A percentile compares a stretch with the other conserved stretches of the same genome.
Conservation (phyloP, 2,797 vertebrate species). For the Ciconia nigra region DNA sequence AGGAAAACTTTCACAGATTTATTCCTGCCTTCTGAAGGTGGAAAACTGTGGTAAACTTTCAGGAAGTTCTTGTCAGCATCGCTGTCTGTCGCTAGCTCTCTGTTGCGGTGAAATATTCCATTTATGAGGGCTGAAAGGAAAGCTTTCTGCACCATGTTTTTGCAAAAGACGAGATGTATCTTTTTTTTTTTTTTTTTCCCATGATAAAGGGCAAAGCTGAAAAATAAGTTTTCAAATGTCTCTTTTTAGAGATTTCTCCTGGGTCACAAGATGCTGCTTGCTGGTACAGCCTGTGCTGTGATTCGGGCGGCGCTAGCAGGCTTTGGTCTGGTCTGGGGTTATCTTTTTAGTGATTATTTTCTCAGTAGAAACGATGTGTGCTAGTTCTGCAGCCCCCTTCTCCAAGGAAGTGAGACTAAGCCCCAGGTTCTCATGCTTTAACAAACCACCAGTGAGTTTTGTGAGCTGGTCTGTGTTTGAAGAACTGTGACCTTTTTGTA, state of each 20-base stretch:
- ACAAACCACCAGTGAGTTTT: not conserved
- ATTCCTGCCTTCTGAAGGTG: not conserved
- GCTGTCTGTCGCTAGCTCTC: rapidly evolving
- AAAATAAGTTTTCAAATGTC: not conserved
- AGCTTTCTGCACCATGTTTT: not conserved
- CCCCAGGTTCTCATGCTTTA: not conserved
- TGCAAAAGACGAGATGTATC: not conserved
- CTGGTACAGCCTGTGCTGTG: not conserved
- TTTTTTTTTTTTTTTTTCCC: too few relatives aligned
- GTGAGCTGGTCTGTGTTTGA: not conserved
- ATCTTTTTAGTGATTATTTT: not conserved
- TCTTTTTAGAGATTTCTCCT: not conserved
- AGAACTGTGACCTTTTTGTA: not conserved
- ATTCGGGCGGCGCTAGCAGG: not conserved
- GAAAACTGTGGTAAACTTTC: not conserved
- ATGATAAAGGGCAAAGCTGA: not conserved
- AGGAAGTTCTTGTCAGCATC: too few relatives aligned
- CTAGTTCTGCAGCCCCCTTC: not conserved
- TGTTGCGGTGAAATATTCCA: not conserved
- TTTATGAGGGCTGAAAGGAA: not conserved
- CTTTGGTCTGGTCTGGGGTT: not conserved
- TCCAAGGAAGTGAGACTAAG: not conserved
- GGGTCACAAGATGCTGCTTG: not conserved
- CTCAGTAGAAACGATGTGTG: too few relatives aligned
- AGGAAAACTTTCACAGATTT: not conserved